Percentiles rank a stretch among this genome's conserved stretches.
phyloP scores from a whole-genome alignment of 2,888 invertebrate genomes.

The Eumerus sabulonum region DNA sequence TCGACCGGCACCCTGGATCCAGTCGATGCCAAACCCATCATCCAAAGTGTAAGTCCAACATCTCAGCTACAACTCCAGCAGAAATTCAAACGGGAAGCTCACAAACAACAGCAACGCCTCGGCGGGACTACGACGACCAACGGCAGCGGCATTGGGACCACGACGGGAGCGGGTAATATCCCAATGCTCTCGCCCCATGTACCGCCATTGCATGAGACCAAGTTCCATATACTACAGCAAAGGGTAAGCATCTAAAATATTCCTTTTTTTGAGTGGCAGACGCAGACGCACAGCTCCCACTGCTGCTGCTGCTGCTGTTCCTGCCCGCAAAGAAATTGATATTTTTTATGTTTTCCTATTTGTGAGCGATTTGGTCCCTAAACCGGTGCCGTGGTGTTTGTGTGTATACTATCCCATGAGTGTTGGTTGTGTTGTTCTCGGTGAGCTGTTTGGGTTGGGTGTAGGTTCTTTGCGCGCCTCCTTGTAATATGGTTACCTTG shows the following conservation, averaged over 20 bases:
- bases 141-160: constrained; percentile 69
- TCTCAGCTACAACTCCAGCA: constrained; percentile 46
- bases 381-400: constrained; percentile 8
- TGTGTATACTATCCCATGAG: constrained; percentile 18
- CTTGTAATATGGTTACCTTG: no score
- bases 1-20: constrained; percentile 79
- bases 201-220: constrained; percentile 79
- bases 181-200: constrained; percentile 73
- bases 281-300: no score
- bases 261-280: constrained; percentile 76
- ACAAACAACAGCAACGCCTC: constrained; percentile 61
- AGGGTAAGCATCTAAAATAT: constrained; percentile 86
- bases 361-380: constrained; percentile 39
- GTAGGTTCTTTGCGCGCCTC: no score
- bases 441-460: no score
- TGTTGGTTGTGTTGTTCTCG: constrained; percentile 3
- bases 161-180: constrained; percentile 55
- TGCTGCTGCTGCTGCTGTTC: constrained; percentile 52
- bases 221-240: constrained; percentile 88
- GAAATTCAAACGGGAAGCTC: constrained; percentile 41
- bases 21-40: constrained; percentile 83
- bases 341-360: constrained; percentile 65
- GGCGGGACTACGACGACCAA: constrained; percentile 18
- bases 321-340: constrained; percentile 64
- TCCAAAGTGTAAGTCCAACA: constrained; percentile 89